Conservation (phyloP, 2,113 vertebrate genomes). For the Peromyscus maniculatus region DNA sequence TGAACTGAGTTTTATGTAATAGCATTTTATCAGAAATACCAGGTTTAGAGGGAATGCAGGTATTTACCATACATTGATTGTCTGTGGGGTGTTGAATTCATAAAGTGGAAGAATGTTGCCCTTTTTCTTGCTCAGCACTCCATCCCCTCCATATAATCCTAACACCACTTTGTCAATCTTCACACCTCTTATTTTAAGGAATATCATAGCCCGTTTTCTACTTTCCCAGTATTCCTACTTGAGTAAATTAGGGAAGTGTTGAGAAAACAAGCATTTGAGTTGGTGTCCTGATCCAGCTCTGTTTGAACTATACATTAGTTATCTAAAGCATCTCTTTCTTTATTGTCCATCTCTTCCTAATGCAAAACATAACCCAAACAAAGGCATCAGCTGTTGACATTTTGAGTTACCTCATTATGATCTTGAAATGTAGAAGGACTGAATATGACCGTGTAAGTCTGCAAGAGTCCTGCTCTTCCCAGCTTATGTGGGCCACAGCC, state of each 20-base stretch:
- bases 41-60: background rate
- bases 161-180: background rate
- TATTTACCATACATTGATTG: background rate
- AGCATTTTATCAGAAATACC: background rate
- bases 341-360: background rate
- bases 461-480: background rate
- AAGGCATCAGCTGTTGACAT: background rate
- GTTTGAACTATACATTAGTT: background rate
- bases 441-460: background rate
- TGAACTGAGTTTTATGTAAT: slow-evolving; percentile 14
- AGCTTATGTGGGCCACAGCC: background rate
- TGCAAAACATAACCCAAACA: slow-evolving; percentile 4
- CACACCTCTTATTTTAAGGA: background rate
- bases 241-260: background rate
- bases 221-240: background rate
- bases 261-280: background rate
- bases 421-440: background rate
- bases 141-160: background rate
- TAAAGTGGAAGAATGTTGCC: background rate
- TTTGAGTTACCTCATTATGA: background rate
- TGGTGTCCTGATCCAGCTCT: background rate
- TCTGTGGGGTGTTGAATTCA: background rate
- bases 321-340: background rate
- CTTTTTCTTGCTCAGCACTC: background rate
- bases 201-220: background rate